phyloP scores from a whole-genome alignment of 23 tunicate species.

The Trididemnum miniatum region DNA sequence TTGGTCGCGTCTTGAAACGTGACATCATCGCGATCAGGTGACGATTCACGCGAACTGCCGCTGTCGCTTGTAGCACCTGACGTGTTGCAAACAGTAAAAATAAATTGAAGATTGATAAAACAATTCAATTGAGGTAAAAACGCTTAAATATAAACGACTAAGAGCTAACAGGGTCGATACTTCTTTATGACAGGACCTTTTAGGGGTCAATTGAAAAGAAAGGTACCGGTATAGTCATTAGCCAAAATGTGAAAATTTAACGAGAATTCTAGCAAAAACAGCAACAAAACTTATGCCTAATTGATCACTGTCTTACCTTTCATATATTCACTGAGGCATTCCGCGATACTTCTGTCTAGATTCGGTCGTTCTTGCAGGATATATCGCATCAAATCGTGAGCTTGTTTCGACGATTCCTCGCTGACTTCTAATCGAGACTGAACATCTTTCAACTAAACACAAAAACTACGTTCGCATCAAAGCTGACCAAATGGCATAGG shows the following conservation, averaged over 20 bases:
- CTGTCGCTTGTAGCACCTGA: constrained; percentile 51
- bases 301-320: constrained; percentile 23
- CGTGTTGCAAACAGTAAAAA: background rate
- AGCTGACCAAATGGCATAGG: no score
- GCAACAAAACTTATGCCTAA: background rate
- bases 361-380: constrained; percentile 72
- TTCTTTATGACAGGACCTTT: no score
- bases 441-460: constrained; percentile 68
- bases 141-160: no score
- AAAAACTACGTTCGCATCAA: no score
- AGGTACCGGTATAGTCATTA: no score
- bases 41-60: constrained; percentile 65
- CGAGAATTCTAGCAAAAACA: no score
- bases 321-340: constrained; percentile 55
- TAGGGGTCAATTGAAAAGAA: no score
- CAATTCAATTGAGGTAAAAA: no score
- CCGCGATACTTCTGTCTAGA: constrained; percentile 52
- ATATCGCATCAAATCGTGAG: constrained; percentile 81
- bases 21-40: constrained; percentile 43
- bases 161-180: no score
- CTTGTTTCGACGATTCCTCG: constrained; percentile 73
- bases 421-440: constrained; percentile 51
- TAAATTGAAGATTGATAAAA: no score
- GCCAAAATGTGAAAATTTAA: no score
- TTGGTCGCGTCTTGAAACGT: constrained; percentile 8